Percentiles rank a stretch among this genome's conserved stretches.
Conservation (phyloP, 1,140 invertebrate species). For the Cyclargus thomasi region DNA sequence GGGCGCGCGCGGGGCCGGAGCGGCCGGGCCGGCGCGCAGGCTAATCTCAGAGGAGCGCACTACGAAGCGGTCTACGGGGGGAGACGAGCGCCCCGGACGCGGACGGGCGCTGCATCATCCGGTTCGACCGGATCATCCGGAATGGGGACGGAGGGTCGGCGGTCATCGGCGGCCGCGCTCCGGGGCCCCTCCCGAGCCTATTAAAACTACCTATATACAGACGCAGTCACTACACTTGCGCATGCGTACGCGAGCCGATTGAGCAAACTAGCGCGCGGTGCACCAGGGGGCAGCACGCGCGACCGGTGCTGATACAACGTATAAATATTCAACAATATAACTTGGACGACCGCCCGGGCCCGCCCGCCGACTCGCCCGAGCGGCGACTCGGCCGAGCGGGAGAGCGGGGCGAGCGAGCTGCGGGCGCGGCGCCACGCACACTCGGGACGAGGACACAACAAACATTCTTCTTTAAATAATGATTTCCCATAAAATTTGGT, state of each 20-base stretch:
- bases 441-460: conserved; percentile 46
- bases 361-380: conserved; percentile 17
- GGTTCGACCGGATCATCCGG: too few relatives aligned
- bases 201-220: conserved; percentile 63
- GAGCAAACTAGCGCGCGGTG: conserved; percentile 51
- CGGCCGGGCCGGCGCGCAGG: conserved; percentile 31
- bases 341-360: conserved; percentile 29
- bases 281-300: conserved; percentile 22
- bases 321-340: conserved; percentile 50
- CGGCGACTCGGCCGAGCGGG: conserved; percentile 23
- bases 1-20: conserved; percentile 34
- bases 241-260: conserved; percentile 55
- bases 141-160: conserved; percentile 20
- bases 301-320: conserved; percentile 29
- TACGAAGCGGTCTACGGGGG: conserved; percentile 50
- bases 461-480: conserved; percentile 45
- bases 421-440: conserved; percentile 32
- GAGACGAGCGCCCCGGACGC: conserved; percentile 31
- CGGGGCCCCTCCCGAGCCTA: conserved; percentile 40
- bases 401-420: conserved; percentile 19
- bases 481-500: conserved; percentile 49
- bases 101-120: conserved; percentile 23
- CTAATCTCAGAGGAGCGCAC: conserved; percentile 51
- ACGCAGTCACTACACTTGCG: conserved; percentile 55
- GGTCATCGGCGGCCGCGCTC: conserved; percentile 17